Evolutionary conservation across 2,797 vertebrate genomes (phyloP), one percentile per base, ranked within the genome.

Genomic region (Sebastes diaconus): DNA sequence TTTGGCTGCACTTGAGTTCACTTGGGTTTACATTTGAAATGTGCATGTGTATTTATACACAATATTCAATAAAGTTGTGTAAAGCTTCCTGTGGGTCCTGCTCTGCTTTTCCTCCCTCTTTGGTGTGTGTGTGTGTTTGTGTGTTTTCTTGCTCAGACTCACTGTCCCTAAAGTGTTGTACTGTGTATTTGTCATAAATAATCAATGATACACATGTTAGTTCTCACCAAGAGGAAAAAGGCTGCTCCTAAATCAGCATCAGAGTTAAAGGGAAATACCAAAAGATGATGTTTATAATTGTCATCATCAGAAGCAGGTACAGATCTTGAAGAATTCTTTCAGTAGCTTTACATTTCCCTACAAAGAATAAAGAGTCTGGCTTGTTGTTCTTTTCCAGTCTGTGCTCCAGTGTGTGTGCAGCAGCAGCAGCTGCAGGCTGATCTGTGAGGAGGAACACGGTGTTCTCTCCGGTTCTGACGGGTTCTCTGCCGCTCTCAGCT

Each of bases 41-140:
- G 97, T 98, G 98, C 98, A 99, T 99, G 98, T 98, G 97, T 98
- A 98, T 99, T 99, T 98, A 98, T 98, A 99, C 97, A 98, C 94
- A 93, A 97, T 97, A 96, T 97, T 98, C 96, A 99, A 99, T 99
- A 99, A 99, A 99, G 97, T 96, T 99, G 96, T 98, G 97, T 97
- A 97, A 97, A 96, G 97, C 96, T 96, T 96, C 96, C 50, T 42
- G 68, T n/a, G 77, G 52, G 93, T 81, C 92, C 90, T 94, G 90
- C 90, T 90, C 77, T 76, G 30, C 20, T 76, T 75, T 65, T 69
- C 50, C 27, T 69, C 50, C 27, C 65, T 20, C 18, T 20, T 70
- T 68, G 18, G 18, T 70, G 18, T 54, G 3, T 32, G 2, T 39
- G 29, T 70, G 13, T 54, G 2, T 42, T 1, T 42, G 13, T 42